Conservation (phyloP, 2,797 vertebrate genomes). For the Sternotherus odoratus region DNA sequence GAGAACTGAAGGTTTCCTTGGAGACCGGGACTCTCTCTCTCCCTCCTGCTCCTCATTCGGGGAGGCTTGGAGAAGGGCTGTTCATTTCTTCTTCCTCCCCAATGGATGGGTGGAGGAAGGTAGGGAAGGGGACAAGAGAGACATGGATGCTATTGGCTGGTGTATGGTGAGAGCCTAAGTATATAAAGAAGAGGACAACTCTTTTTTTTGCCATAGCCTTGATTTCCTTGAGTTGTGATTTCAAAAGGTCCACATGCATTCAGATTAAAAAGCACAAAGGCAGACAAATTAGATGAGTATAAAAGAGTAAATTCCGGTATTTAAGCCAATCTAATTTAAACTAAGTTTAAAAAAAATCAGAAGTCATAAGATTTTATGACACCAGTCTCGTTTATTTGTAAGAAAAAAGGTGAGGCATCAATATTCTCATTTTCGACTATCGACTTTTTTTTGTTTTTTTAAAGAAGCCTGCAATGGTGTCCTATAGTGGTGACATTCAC, state of each 20-base stretch:
- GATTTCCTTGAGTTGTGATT: background rate
- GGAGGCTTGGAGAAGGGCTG: background rate
- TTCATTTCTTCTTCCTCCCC: background rate
- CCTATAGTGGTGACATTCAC: background rate
- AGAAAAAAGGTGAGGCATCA: slow-evolving; percentile 39
- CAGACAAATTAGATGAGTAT: background rate
- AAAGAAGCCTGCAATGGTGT: background rate
- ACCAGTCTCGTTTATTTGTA: background rate
- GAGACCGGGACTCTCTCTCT: background rate
- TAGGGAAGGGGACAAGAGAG: background rate
- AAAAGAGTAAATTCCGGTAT: background rate
- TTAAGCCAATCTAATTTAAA: slow-evolving; percentile 12
- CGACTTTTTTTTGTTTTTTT: background rate
- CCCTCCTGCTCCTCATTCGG: background rate
- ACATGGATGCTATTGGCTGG: background rate
- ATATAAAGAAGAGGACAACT: slow-evolving; percentile 23
- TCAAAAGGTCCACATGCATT: background rate
- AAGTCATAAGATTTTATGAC: background rate
- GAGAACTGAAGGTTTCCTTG: background rate
- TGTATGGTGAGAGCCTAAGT: slow-evolving; percentile 9
- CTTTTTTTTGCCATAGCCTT: background rate
- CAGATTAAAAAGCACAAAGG: background rate
- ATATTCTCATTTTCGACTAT: background rate
- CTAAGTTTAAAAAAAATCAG: background rate
- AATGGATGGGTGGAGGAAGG: too few species aligned